phyloP scores from a whole-genome alignment of 2,113 vertebrate species.

The Melierax canorus region DNA sequence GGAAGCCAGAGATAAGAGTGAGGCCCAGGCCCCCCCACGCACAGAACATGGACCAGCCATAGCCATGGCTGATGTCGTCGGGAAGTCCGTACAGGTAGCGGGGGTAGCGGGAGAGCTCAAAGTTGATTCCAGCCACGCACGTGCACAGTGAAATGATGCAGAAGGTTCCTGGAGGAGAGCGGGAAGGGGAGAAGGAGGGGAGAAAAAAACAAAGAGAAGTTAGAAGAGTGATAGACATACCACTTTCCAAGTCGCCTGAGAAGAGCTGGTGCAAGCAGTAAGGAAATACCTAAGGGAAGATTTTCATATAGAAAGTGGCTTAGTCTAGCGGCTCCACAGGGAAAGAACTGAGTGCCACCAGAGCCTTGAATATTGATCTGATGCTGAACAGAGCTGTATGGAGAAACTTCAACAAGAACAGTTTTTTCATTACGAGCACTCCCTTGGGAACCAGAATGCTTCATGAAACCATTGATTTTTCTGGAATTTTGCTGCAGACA shows the following conservation, averaged over 20 bases:
- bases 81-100: slow-evolving; percentile 92
- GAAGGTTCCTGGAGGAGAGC: slow-evolving; percentile 86
- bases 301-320: neutral
- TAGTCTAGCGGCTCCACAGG: neutral
- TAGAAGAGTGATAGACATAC: neutral
- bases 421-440: neutral
- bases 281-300: neutral
- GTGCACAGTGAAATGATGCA: slow-evolving; percentile 99
- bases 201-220: slow-evolving; percentile 25
- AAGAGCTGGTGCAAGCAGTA: neutral
- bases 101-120: slow-evolving; percentile 94
- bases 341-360: neutral
- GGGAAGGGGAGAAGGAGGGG: neutral
- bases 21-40: slow-evolving; percentile 96
- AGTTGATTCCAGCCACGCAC: slow-evolving; percentile 97
- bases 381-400: neutral
- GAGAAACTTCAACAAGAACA: neutral
- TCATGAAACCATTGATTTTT: neutral
- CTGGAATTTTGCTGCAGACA: neutral
- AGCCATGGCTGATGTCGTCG: slow-evolving; percentile 95
- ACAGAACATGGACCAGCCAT: slow-evolving; percentile 99
- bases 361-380: neutral
- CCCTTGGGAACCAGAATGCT: neutral
- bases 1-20: slow-evolving; percentile 94
- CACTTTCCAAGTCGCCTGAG: neutral